phyloP scores from a whole-genome alignment of 2,888 invertebrate species.

The Periphyllus acericola region DNA sequence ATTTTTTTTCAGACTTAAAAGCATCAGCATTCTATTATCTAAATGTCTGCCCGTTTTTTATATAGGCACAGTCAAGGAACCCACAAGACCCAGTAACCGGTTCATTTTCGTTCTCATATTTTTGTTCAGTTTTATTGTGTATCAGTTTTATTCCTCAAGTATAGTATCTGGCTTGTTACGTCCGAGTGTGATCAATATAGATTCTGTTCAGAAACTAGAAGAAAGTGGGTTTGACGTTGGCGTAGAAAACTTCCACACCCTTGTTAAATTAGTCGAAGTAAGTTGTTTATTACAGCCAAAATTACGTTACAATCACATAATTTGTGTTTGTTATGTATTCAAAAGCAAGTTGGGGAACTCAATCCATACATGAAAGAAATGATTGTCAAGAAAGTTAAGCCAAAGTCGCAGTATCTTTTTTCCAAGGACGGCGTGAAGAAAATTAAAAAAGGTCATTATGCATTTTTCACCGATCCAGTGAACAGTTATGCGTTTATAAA shows the following conservation, averaged over 20 bases:
- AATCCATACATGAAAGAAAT: conserved; percentile 74
- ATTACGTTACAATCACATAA: neutral
- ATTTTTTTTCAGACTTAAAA: no score
- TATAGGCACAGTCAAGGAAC: conserved; percentile 46
- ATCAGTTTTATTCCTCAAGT: conserved; percentile 78
- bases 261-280: neutral
- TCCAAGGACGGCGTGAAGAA: conserved; percentile 71
- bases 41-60: neutral
- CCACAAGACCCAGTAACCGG: conserved; percentile 66
- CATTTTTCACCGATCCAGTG: conserved; percentile 77
- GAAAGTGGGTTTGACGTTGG: conserved; percentile 73
- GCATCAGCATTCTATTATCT: no score
- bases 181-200: conserved; percentile 74
- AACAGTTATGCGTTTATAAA: conserved; percentile 77
- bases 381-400: conserved; percentile 65
- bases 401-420: conserved; percentile 66
- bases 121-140: conserved; percentile 73
- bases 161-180: conserved; percentile 75
- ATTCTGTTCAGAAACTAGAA: conserved; percentile 72
- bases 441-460: conserved; percentile 75
- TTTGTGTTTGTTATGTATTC: neutral
- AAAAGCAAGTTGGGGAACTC: conserved; percentile 66
- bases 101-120: conserved; percentile 71
- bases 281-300: neutral
- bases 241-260: conserved; percentile 70